Percentiles rank a stretch among this genome's conserved stretches.
These are phyloP conservation scores for Crotalus tigris DNA, from an alignment of 2,113 vertebrate genomes.

Conservation along the genomic window DNA sequence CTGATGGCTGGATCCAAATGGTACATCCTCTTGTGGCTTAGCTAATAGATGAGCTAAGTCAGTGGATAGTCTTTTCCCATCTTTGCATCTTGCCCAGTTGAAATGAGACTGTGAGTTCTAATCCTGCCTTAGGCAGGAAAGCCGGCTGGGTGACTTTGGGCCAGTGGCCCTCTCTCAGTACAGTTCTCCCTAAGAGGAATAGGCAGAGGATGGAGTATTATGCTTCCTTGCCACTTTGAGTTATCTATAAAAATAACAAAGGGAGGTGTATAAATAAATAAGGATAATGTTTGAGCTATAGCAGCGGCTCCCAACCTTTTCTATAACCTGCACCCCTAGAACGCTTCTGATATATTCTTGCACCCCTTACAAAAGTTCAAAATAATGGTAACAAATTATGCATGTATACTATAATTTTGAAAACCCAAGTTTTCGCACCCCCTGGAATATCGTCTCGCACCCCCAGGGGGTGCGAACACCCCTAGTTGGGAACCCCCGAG, in stretches of 20 bases:
- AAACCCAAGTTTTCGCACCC: no score
- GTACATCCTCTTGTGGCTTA: neutral
- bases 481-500: no score
- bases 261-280: neutral
- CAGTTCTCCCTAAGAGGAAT: neutral
- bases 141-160: neutral
- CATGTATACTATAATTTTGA: no score
- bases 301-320: no score
- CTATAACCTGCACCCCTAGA: no score
- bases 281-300: neutral
- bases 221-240: neutral
- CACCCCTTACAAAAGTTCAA: no score
- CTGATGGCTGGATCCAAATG: neutral
- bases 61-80: neutral
- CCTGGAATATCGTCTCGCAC: no score
- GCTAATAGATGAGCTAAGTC: neutral
- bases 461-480: no score
- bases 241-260: neutral
- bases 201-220: neutral
- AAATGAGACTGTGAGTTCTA: neutral
- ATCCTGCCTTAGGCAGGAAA: neutral
- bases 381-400: no score
- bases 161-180: neutral
- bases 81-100: neutral
- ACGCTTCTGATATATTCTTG: no score